Conservation (phyloP, 2,888 invertebrate genomes). For the Drosophila macrospina region DNA sequence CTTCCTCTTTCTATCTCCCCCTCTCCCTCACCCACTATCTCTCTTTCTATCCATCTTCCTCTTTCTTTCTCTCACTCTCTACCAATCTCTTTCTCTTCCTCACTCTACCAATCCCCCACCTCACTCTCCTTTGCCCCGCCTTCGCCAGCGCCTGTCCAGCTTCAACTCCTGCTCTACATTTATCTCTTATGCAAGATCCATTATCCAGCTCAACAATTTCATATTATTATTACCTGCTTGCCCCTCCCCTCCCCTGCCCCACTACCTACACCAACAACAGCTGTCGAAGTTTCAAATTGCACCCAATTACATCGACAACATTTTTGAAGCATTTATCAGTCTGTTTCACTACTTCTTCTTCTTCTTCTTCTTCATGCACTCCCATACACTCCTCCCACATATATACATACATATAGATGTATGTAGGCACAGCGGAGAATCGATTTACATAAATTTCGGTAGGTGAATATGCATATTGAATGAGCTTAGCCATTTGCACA, state of each 20-base stretch:
- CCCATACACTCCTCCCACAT: not conserved
- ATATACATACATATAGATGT: too few species aligned
- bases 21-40: too few species aligned
- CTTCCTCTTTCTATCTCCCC: not conserved
- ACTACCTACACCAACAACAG: not conserved
- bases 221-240: conserved; percentile 17
- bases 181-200: conserved; percentile 25
- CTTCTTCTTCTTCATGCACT: too few species aligned
- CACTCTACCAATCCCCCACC: too few species aligned
- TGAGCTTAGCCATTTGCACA: conserved; percentile 33
- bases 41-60: too few species aligned
- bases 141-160: conserved; percentile 8
- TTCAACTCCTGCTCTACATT: conserved; percentile 9
- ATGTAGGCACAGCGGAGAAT: too few species aligned
- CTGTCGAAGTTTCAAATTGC: conserved; percentile 8
- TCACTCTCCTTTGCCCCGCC: not conserved
- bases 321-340: conserved; percentile 17
- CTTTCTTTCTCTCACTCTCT: too few species aligned
- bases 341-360: conserved; percentile 6
- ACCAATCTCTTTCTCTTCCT: too few species aligned
- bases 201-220: conserved; percentile 13
- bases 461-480: conserved; percentile 12
- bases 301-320: conserved; percentile 8
- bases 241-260: not conserved
- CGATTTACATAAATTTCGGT: conserved; percentile 15